Evolutionary conservation across 1,140 invertebrate genomes (phyloP).

Genomic region (Lepeophtheirus salmonis): DNA sequence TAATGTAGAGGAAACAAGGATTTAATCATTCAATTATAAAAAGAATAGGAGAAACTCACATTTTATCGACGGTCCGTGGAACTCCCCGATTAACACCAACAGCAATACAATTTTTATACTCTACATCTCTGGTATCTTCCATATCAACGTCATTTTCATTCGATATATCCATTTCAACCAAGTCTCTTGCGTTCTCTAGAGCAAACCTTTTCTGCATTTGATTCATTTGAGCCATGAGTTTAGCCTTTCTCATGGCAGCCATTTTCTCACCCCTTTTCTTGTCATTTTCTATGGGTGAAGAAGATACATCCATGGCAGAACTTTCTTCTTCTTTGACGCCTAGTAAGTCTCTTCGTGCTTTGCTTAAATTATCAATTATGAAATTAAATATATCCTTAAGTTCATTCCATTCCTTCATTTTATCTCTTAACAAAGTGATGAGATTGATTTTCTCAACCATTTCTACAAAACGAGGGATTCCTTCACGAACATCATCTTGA

Average conservation of each 20-base stretch:
- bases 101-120: not conserved
- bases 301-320: slow-evolving; percentile 17
- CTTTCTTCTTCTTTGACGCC: not conserved
- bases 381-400: not conserved
- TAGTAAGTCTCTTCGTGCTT: not conserved
- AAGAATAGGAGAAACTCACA: not conserved
- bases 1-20: too few relatives aligned
- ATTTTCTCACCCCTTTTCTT: slow-evolving; percentile 49
- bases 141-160: not conserved
- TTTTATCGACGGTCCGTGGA: not conserved
- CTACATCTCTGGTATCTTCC: not conserved
- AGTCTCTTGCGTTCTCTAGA: slow-evolving; percentile 62
- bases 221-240: slow-evolving; percentile 82
- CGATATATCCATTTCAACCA: slow-evolving; percentile 4
- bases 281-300: slow-evolving; percentile 24
- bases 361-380: not conserved
- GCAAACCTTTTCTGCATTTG: slow-evolving; percentile 85
- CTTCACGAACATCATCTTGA: slow-evolving; percentile 1
- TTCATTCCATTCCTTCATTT: not conserved
- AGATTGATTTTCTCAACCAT: slow-evolving; percentile 19
- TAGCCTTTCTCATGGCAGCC: slow-evolving; percentile 61
- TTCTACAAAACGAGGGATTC: slow-evolving; percentile 15
- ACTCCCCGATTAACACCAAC: not conserved
- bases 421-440: not conserved
- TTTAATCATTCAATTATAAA: too few relatives aligned